Evolutionary conservation across 2,113 vertebrate genomes (phyloP).

Genomic region (Sphaerodactylus townsendi): DNA sequence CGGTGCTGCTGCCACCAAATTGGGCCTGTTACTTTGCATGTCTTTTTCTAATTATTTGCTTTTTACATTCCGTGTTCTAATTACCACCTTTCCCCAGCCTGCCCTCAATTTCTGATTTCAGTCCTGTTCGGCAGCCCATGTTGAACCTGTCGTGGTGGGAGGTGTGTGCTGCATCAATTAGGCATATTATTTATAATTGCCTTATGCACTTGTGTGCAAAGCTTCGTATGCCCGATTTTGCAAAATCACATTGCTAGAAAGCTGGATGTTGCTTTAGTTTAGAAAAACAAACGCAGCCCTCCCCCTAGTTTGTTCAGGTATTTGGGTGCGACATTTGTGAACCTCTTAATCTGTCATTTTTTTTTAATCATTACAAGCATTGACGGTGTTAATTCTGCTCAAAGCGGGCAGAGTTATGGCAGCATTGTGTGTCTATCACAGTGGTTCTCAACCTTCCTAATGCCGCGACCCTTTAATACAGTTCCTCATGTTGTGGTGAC

Average conservation of each 20-base stretch:
- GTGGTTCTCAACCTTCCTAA: too few relatives aligned
- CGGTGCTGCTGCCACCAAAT: conserved; percentile 37
- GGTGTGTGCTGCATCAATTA: conserved; percentile 57
- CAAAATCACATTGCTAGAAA: conserved; percentile 29
- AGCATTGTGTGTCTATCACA: too few relatives aligned
- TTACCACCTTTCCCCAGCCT: conserved; percentile 41
- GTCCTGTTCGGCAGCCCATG: conserved; percentile 35
- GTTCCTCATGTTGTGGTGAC: too few relatives aligned
- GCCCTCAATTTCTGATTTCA: not conserved
- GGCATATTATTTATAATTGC: conserved; percentile 61
- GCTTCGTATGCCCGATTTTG: conserved; percentile 52
- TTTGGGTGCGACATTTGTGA: not conserved
- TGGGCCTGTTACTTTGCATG: not conserved
- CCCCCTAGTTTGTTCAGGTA: fast-evolving
- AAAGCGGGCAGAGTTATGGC: not conserved
- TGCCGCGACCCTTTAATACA: too few relatives aligned
- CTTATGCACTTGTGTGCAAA: conserved; percentile 21
- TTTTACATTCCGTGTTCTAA: conserved; percentile 36
- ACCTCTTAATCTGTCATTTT: not conserved
- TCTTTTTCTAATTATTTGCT: conserved; percentile 7
- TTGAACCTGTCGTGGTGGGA: conserved; percentile 47
- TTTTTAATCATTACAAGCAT: not conserved
- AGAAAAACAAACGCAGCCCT: not conserved
- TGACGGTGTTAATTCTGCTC: not conserved
- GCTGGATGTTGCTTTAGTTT: conserved; percentile 11